A percentile compares a stretch with the other conserved stretches of the same genome.
These are phyloP conservation scores for Nanorana parkeri DNA, from an alignment of 2,113 vertebrate species.

Conservation along the genomic window DNA sequence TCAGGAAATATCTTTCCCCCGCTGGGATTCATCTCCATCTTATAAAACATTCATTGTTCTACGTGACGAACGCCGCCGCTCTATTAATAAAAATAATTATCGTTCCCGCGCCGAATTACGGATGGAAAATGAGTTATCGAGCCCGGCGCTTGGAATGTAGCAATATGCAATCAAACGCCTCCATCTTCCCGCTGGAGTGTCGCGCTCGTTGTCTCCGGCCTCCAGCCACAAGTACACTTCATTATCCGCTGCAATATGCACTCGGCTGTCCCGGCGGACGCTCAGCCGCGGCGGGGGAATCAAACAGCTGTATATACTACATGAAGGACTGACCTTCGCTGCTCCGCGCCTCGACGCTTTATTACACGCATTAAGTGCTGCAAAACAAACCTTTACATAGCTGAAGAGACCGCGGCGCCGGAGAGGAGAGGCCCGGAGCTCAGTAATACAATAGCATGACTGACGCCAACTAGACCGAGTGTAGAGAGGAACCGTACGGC, in stretches of 20 bases:
- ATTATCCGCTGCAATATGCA: background rate
- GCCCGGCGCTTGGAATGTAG: background rate
- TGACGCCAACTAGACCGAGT: too few relatives aligned
- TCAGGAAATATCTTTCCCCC: background rate
- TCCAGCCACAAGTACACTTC: background rate
- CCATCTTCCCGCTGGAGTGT: background rate
- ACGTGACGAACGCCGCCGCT: background rate
- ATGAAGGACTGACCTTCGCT: background rate
- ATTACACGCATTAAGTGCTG: background rate
- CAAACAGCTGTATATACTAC: background rate
- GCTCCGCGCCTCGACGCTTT: background rate
- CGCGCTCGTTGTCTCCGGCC: background rate
- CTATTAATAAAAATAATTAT: background rate
- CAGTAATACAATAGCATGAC: too few relatives aligned
- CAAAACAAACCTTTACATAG: background rate
- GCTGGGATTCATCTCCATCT: too few relatives aligned
- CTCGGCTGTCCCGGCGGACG: background rate
- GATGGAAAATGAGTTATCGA: background rate
- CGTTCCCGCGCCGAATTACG: background rate
- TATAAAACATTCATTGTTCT: too few relatives aligned
- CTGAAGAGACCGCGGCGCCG: background rate
- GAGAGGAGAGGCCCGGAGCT: too few relatives aligned
- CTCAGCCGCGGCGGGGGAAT: slow-evolving; percentile 1
- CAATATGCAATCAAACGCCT: background rate
- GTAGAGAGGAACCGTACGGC: too few relatives aligned